Base-by-base conservation (phyloP, 2,888 invertebrate species). In the Plemyria rubiginata region DNA sequence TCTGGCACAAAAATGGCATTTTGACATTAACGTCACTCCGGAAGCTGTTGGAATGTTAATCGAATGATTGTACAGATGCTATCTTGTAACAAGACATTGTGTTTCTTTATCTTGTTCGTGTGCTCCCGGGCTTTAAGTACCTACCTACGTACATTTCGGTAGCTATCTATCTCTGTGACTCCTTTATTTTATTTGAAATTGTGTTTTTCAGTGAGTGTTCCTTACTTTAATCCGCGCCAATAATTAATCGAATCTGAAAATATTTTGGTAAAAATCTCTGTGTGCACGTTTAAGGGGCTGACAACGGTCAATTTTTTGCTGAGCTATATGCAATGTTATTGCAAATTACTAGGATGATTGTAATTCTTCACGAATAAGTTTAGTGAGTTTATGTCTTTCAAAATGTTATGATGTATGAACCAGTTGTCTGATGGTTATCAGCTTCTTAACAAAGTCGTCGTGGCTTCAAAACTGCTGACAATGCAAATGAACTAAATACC, bases 51-150 rank as follows among this genome's bases (percentile, higher is more conserved):
- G 90, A 85, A 90, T 89, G 82, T 91, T 91, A 91, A 92, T 91
- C 88, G 89, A 88, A 87, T 71, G 75, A 90, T 89, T 77, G 68
- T 86, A 91, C 90, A 70, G 89, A 91, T 91, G 77, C 67, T 91
- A 92, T 91, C 91, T 79, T 68, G 75, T 87, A 90, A 91, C 85
- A 85, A 88, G 84, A 81, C 88, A 90, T 92, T 92, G 91, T 92
- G 84, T 78, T 67, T 73, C 73, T 77, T 78, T 81, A 80, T 82
- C 58, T 78, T 79, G 81, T 71, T 70, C 7, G 78, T 80, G 80
- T 79, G 82, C 73, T 72, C 80, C 76, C 67, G 70, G 75, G 76
- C 75, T 81, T 32, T 79, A 78, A 50, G 41, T 49, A 22, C 15
- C 4, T 16, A 6, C 15, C 15, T 16, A 22, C 15, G 8, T 16